A percentile compares a stretch with the other conserved stretches of the same genome.
Conservation (phyloP, 2,113 vertebrate species). For the Grammomys surdaster region DNA sequence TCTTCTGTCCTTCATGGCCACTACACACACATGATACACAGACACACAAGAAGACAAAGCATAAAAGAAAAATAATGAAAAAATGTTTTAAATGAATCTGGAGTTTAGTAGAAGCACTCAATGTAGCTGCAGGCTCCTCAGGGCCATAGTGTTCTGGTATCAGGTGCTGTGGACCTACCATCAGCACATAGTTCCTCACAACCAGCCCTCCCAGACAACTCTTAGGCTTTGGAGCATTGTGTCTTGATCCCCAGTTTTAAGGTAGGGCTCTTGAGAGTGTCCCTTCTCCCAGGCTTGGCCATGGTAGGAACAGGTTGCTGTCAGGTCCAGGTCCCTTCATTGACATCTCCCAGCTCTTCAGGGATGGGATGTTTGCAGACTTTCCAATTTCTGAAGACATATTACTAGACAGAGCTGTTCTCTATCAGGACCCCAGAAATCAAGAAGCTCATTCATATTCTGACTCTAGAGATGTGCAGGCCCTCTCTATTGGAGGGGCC, state of each 20-base stretch:
- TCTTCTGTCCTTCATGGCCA: background rate
- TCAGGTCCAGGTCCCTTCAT: too few species aligned
- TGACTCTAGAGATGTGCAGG: too few species aligned
- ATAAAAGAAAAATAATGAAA: background rate
- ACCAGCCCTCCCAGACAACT: background rate
- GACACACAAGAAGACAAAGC: background rate
- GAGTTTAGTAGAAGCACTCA: background rate
- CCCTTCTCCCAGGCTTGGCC: too few species aligned
- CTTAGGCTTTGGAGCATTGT: background rate
- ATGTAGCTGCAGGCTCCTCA: fast-evolving
- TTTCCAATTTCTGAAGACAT: too few species aligned
- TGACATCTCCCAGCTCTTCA: too few species aligned
- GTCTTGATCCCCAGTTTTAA: background rate
- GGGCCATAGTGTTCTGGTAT: background rate
- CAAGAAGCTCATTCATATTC: too few species aligned
- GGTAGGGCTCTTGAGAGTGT: too few species aligned
- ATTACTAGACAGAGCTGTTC: too few species aligned
- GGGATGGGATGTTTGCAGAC: too few species aligned
- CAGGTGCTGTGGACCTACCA: background rate
- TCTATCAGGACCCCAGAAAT: too few species aligned
- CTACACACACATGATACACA: background rate
- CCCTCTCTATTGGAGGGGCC: too few species aligned
- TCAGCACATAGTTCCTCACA: background rate
- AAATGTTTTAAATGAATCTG: background rate
- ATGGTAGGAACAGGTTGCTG: too few species aligned